Base-by-base conservation (phyloP, 2,888 invertebrate species). In the Vannuccia rotundouncinata region DNA sequence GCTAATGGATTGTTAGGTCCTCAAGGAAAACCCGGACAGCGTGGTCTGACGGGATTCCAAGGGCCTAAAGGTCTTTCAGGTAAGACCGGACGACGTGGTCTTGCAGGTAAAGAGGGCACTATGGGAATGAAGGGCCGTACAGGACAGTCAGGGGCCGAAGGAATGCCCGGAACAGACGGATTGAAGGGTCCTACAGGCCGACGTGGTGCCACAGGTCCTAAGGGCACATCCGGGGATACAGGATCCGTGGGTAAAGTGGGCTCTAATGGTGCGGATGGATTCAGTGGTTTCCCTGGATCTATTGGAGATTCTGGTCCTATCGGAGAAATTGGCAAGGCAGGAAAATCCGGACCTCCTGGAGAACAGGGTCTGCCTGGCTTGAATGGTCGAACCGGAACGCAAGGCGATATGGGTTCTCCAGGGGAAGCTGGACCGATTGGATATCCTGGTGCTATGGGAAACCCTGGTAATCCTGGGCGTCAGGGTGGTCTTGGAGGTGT, bases 391-490 rank as follows among this genome's bases (percentile, higher is more conserved):
- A 2, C 59, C 1, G 78, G 78, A 10, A 29, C 17, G 2, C 31
- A 17, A 2, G 78, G 78, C 22, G 17, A 17, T 60, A 2, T 17
- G 2, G 78, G 78, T 1, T 2, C 59, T 2, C n/a, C 10, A 5
- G 78, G 78, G n/a, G 10, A 2, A 60, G n/a, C n/a, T 5, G 79
- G 79, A 27, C 73, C 29, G 5, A 75, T 10, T 17, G 79, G 79
- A 75, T 28, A 30, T 45, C 27, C 66, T 1, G 79, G 60, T 5
- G 13, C 27, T 25, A n/a, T 10, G 13, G 79, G 79, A 17, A 22
- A 79, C 13, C 78, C n/a, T n/a, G 79, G 79, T 29, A 28, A 78
- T n/a, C 78, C n/a, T 31, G 79, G 79, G n/a, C 77, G n/a, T 2
- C n/a, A 77, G 30, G 79, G 79, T 1, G 27, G n/a, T n/a, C 13